A percentile compares a stretch with the other conserved stretches of the same genome.
phyloP scores from a whole-genome alignment of 2,113 vertebrate genomes.

The Sapayoa aenigma region DNA sequence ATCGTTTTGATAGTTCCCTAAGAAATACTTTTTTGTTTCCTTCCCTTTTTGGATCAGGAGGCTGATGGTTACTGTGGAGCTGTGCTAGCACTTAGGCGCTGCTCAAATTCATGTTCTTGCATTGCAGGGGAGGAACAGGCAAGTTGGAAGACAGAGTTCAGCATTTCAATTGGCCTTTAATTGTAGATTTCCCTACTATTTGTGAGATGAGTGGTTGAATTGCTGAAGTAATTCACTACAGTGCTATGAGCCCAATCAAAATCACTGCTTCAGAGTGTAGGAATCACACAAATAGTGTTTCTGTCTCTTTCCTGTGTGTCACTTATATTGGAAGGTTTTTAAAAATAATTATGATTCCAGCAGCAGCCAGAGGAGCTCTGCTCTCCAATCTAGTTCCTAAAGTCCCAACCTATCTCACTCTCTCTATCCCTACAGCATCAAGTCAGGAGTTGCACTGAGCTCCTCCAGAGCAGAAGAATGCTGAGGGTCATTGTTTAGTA shows the following conservation, averaged over 20 bases:
- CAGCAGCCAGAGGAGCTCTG: not conserved
- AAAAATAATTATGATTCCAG: not conserved
- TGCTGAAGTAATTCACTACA: not conserved
- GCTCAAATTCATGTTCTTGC: fast-evolving
- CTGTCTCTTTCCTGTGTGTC: not conserved
- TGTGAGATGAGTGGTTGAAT: not conserved
- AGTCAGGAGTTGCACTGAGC: not conserved
- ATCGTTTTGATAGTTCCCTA: not conserved
- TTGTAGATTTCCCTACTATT: not conserved
- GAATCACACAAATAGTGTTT: not conserved
- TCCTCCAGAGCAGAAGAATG: not conserved
- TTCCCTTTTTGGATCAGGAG: not conserved
- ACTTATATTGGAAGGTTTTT: not conserved
- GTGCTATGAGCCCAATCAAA: not conserved
- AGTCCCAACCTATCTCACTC: not conserved
- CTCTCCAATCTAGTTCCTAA: not conserved
- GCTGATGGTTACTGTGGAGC: not conserved
- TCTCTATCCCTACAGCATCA: not conserved
- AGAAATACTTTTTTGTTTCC: not conserved
- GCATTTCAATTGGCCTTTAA: not conserved
- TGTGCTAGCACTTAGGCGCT: not conserved
- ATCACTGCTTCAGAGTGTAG: not conserved
- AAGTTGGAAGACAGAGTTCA: not conserved
- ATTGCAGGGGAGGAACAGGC: not conserved
- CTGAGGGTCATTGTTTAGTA: not conserved